A percentile compares a stretch with the other conserved stretches of the same genome.
Conservation (phyloP, 2,888 invertebrate species). For the Criorhina ranunculi region DNA sequence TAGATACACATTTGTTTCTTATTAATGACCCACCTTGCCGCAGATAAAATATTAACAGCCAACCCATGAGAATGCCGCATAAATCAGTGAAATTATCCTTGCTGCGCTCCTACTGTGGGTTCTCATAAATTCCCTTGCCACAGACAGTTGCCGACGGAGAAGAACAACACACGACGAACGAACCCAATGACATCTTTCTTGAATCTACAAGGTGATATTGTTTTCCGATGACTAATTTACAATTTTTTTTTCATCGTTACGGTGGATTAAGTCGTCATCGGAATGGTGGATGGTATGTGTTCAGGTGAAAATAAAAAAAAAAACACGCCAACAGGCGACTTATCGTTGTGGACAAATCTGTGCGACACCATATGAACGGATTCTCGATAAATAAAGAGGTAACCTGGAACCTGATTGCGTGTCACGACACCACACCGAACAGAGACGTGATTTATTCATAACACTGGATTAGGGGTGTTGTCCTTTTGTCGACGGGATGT, state of each 20-base stretch:
- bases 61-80: slow-evolving; percentile 34
- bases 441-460: slow-evolving; percentile 52
- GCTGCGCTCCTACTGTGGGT: slow-evolving; percentile 21
- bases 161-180: slow-evolving; percentile 21
- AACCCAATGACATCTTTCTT: slow-evolving; percentile 34
- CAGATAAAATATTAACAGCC: slow-evolving; percentile 51
- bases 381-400: slow-evolving; percentile 60
- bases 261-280: slow-evolving; percentile 66
- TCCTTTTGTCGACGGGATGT: slow-evolving; percentile 20
- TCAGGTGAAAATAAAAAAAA: slow-evolving; percentile 7
- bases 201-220: slow-evolving; percentile 49
- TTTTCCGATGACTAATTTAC: slow-evolving; percentile 67
- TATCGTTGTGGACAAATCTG: slow-evolving; percentile 62
- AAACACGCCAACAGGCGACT: slow-evolving; percentile 25
- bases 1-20: slow-evolving; percentile 30
- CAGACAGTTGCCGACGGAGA: slow-evolving; percentile 27
- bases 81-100: slow-evolving; percentile 64
- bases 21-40: slow-evolving; percentile 46
- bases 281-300: not conserved
- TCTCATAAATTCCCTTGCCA: slow-evolving; percentile 45
- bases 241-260: slow-evolving; percentile 2
- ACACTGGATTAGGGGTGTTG: slow-evolving; percentile 21
- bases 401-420: slow-evolving; percentile 41
- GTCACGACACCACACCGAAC: slow-evolving; percentile 28
- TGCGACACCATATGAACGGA: slow-evolving; percentile 43